These are phyloP conservation scores for Anser cygnoides DNA, from an alignment of 2,113 vertebrate species.

Conservation along the genomic window DNA sequence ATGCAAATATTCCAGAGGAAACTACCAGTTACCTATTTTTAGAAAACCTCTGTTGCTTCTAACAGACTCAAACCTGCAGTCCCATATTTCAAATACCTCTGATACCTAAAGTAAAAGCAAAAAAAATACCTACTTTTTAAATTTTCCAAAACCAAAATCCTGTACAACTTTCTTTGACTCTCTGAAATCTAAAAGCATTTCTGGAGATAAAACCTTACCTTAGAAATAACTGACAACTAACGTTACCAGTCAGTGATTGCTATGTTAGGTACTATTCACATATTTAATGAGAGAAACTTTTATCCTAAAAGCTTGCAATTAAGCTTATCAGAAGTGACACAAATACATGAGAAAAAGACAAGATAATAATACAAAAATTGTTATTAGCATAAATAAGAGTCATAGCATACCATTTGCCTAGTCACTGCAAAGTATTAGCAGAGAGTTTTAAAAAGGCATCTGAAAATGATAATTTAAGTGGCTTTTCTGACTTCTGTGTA, in stretches of 20 bases:
- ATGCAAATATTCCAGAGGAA: conserved; percentile 39
- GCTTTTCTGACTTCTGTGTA: background rate
- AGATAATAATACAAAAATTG: conserved; percentile 61
- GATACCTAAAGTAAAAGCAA: background rate
- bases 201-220: background rate
- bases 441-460: background rate
- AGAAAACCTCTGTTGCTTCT: conserved; percentile 6
- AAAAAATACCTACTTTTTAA: background rate
- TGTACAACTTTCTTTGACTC: background rate
- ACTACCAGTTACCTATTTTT: conserved; percentile 2
- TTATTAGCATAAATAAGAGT: conserved; percentile 51
- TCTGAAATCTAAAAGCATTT: background rate
- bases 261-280: background rate
- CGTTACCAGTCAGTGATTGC: conserved; percentile 5
- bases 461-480: background rate
- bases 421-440: conserved; percentile 45
- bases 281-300: conserved; percentile 29
- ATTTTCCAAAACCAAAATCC: background rate
- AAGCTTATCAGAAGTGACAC: conserved; percentile 49
- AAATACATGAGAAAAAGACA: conserved; percentile 34
- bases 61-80: conserved; percentile 24
- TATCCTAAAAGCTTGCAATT: conserved; percentile 54
- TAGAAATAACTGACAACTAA: conserved; percentile 30
- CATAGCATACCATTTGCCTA: conserved; percentile 62
- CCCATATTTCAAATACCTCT: background rate